These are phyloP conservation scores for Octonoba sinensis DNA, from an alignment of 2,888 invertebrate genomes.

Conservation along the genomic window DNA sequence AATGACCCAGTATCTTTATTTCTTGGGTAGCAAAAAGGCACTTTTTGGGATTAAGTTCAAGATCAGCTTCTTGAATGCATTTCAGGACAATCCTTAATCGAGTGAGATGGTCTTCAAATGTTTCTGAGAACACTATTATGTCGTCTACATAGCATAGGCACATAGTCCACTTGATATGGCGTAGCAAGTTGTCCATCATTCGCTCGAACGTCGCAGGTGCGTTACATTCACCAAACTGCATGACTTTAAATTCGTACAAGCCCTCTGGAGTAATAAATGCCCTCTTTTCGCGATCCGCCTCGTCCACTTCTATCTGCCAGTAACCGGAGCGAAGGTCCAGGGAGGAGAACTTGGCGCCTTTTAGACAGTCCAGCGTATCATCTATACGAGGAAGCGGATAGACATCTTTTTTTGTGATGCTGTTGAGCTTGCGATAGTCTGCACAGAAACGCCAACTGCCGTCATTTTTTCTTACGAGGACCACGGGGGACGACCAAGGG, in stretches of 20 bases:
- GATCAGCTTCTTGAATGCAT: constrained; percentile 52
- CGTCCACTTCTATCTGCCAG: constrained; percentile 21
- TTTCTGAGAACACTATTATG: constrained; percentile 65
- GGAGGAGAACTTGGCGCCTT: too few species aligned
- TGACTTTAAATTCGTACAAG: constrained; percentile 67
- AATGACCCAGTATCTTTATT: constrained; percentile 57
- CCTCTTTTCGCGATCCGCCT: constrained; percentile 62
- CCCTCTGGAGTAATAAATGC: constrained; percentile 66
- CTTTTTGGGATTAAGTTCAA: constrained; percentile 65
- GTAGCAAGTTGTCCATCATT: constrained; percentile 66
- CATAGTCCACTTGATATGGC: constrained; percentile 60
- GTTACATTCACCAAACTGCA: too few species aligned
- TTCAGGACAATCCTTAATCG: too few species aligned
- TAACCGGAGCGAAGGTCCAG: too few species aligned
- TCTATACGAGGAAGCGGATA: constrained; percentile 10
- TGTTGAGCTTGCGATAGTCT: constrained; percentile 10
- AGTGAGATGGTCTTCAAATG: constrained; percentile 65
- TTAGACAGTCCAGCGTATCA: too few species aligned
- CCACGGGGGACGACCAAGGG: too few species aligned
- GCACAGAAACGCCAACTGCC: not conserved
- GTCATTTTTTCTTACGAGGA: not conserved
- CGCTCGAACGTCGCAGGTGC: constrained; percentile 67
- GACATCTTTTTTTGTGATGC: constrained; percentile 16
- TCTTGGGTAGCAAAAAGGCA: too few species aligned
- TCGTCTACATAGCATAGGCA: constrained; percentile 67